Evolutionary conservation across 2,888 invertebrate genomes (phyloP).

Genomic region (Acholoe squamosa): DNA sequence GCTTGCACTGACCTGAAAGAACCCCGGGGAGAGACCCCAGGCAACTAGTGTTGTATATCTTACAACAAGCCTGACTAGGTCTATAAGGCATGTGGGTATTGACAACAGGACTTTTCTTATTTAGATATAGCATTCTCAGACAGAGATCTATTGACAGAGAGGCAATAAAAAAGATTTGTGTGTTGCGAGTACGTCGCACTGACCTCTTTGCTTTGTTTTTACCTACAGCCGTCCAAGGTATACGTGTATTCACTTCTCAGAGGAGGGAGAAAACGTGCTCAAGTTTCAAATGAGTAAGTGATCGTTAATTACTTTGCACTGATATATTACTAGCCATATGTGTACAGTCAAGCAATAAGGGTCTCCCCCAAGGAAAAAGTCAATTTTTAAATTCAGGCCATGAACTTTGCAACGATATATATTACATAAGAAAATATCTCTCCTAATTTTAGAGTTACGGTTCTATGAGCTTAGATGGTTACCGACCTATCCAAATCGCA

Average conservation of each 20-base stretch:
- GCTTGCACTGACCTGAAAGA: neutral
- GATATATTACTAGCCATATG: too few species aligned
- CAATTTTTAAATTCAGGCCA: too few species aligned
- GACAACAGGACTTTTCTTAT: neutral
- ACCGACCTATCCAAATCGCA: too few species aligned
- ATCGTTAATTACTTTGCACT: too few species aligned
- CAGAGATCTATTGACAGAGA: neutral
- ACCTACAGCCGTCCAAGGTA: conserved; percentile 69
- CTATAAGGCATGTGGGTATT: neutral
- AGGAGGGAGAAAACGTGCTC: conserved; percentile 62
- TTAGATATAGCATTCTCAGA: neutral
- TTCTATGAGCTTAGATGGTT: too few species aligned
- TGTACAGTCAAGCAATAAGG: too few species aligned
- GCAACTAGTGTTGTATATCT: neutral
- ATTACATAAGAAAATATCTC: too few species aligned
- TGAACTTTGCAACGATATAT: too few species aligned
- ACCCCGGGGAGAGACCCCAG: too few species aligned
- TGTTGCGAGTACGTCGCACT: too few species aligned
- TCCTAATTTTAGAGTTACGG: too few species aligned
- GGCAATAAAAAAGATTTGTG: neutral
- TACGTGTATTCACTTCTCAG: conserved; percentile 69
- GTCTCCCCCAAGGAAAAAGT: too few species aligned
- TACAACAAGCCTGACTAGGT: neutral
- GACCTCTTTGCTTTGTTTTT: neutral
- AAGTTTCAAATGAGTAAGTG: conserved; percentile 69